Base-by-base conservation (phyloP, 2,797 vertebrate genomes). In the Acridotheres tristis region DNA sequence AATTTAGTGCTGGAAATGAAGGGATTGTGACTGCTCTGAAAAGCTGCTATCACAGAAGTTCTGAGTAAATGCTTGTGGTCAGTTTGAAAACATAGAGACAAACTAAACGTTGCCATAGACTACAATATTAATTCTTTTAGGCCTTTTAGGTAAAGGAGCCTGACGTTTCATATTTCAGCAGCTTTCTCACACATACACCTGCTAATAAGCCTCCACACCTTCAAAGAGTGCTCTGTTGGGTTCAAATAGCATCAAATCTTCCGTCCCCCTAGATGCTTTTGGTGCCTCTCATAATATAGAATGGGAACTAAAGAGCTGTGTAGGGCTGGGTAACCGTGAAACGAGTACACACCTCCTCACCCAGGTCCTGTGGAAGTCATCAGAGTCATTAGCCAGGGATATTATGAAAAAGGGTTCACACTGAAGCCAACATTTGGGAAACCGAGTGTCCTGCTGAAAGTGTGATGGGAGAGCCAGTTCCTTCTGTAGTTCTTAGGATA, bases 401-500 rank as follows among this genome's bases (percentile, higher is more conserved):
- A 25, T 5, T 53, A 29, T 7, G 40, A 43, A 32, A 65, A 92
- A 63, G 16, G 8, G 9, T 55, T 94, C 16, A 34, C 11, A 8
- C 17, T 62, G 38, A 63, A 30, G 9, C 20, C 4, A 66, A 8
- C 29, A 11, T 8, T 19, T 68, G 25, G 51, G 77, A 92, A 82
- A 59, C 16, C 22, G 23, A 45, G 11, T 34, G 47, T 51, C 43
- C 55, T 38, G 15, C 26, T 89, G 66, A 30, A 11, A 8, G 9
- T 63, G 43, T 48, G 8, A 27, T 76, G 51, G 17, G 66, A n/a
- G 5, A 81, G 10, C 10, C 43, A 55, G 26, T 13, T 22, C 17
- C 11, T 7, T n/a, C 48, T 1, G 0, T 25, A 30, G 32, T 26
- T 83, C 14, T 53, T 72, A 1, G 1, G 1, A 5, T 27, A 30